These are phyloP conservation scores for Procambarus clarkii DNA, from an alignment of 1,140 invertebrate genomes.

Conservation along the genomic window DNA sequence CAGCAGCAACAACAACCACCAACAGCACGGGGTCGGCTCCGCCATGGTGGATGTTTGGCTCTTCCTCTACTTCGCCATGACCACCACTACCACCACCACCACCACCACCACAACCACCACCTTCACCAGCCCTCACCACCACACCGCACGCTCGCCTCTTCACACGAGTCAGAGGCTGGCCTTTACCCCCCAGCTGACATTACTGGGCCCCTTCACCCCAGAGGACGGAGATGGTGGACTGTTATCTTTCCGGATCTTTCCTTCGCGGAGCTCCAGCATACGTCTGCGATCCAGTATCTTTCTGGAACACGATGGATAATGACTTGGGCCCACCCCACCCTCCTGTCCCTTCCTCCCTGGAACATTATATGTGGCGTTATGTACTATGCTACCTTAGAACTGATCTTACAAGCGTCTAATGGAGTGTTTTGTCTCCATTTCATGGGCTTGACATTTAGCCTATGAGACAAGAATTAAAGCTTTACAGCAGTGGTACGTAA, in stretches of 20 bases:
- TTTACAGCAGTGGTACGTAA: not conserved
- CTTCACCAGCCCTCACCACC: not conserved
- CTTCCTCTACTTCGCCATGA: not conserved
- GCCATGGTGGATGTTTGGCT: not conserved
- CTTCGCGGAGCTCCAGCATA: too few species aligned
- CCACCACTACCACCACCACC: not conserved
- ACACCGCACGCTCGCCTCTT: not conserved
- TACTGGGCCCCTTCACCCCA: too few species aligned
- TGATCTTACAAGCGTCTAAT: not conserved
- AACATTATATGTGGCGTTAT: not conserved
- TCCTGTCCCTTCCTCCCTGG: not conserved
- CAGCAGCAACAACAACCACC: slow-evolving; percentile 22
- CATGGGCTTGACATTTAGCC: not conserved
- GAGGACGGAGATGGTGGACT: too few species aligned
- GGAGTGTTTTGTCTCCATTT: not conserved
- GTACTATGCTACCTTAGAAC: not conserved
- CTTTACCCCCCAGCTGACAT: too few species aligned
- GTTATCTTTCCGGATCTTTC: too few species aligned
- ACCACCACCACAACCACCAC: not conserved
- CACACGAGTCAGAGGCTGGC: too few species aligned
- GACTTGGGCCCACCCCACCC: not conserved
- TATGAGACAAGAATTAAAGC: not conserved
- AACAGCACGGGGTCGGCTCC: not conserved
- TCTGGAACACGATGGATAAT: too few species aligned
- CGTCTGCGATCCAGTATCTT: too few species aligned